Percentiles rank a stretch among this genome's conserved stretches.
Evolutionary conservation across 2,888 invertebrate species (phyloP).

Genomic region (Criorhina ranunculi): DNA sequence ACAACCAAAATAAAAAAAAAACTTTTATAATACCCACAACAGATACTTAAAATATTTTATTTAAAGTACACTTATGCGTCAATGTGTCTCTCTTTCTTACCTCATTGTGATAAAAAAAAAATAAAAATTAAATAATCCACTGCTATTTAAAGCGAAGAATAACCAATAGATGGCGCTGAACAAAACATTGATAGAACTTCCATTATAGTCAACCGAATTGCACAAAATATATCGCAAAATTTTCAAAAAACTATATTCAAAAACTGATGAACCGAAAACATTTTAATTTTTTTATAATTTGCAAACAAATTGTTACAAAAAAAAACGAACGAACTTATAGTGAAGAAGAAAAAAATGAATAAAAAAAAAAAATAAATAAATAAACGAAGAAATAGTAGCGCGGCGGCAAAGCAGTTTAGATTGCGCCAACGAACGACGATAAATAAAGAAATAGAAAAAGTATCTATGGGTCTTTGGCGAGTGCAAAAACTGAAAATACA

Average conservation of each 20-base stretch:
- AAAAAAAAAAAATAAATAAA: conserved; percentile 33
- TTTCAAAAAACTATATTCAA: neutral
- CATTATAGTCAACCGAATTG: conserved; percentile 29
- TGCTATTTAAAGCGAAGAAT: neutral
- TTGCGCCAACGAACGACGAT: conserved; percentile 61
- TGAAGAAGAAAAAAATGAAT: conserved; percentile 20
- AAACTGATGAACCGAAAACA: conserved; percentile 6
- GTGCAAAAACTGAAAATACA: conserved; percentile 68
- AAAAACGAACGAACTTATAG: conserved; percentile 36
- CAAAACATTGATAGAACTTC: conserved; percentile 23
- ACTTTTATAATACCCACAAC: conserved; percentile 1
- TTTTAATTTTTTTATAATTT: conserved; percentile 53
- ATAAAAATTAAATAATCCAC: conserved; percentile 59
- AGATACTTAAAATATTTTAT: neutral
- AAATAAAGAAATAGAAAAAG: conserved; percentile 41
- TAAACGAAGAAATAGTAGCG: neutral
- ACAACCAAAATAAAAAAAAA: too few species aligned
- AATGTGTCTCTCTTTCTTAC: conserved; percentile 40
- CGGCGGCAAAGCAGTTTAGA: neutral
- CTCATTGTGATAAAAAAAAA: conserved; percentile 59
- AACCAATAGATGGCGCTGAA: conserved; percentile 61
- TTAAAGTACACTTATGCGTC: conserved; percentile 38
- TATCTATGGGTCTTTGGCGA: conserved; percentile 49
- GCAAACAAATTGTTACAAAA: conserved; percentile 53
- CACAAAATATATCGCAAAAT: neutral